A percentile compares a stretch with the other conserved stretches of the same genome.
phyloP scores from a whole-genome alignment of 1,140 invertebrate species.

The Archivesica marissinica region DNA sequence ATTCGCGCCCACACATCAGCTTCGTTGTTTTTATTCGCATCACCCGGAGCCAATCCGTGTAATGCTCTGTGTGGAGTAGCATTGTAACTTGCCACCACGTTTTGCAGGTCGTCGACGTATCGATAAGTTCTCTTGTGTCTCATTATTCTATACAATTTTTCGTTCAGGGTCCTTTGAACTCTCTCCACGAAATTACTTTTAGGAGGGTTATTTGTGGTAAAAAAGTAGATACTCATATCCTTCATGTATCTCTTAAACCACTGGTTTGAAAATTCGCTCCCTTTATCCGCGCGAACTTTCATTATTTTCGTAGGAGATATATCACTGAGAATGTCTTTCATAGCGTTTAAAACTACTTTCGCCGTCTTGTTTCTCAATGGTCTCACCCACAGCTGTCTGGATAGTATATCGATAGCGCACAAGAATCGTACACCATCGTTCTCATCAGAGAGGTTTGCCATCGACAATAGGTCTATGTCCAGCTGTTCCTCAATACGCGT shows the following conservation, averaged over 20 bases:
- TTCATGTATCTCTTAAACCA: constrained; percentile 23
- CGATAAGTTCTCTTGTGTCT: too few relatives aligned
- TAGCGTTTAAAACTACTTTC: background rate
- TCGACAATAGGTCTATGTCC: background rate
- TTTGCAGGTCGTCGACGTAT: too few relatives aligned
- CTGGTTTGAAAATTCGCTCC: background rate
- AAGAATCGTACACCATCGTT: background rate
- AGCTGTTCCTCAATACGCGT: background rate
- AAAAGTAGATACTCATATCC: background rate
- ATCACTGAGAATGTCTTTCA: constrained; percentile 16
- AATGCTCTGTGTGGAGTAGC: too few relatives aligned
- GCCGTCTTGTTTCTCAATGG: constrained; percentile 12
- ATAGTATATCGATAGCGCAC: background rate
- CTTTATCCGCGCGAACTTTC: constrained; percentile 4
- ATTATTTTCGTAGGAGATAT: too few relatives aligned
- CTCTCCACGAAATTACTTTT: constrained; percentile 19
- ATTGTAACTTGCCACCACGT: too few relatives aligned
- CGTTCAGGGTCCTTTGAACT: constrained; percentile 1
- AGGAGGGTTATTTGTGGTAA: constrained; percentile 12
- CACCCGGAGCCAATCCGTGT: too few relatives aligned
- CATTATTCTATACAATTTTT: background rate
- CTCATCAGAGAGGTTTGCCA: background rate
- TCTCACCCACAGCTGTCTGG: background rate
- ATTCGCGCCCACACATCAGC: too few relatives aligned
- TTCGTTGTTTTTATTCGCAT: too few relatives aligned